Percentiles rank a stretch among this genome's conserved stretches.
Evolutionary conservation across 2,113 vertebrate species (phyloP).

Genomic region (Sisor rabdophorus): DNA sequence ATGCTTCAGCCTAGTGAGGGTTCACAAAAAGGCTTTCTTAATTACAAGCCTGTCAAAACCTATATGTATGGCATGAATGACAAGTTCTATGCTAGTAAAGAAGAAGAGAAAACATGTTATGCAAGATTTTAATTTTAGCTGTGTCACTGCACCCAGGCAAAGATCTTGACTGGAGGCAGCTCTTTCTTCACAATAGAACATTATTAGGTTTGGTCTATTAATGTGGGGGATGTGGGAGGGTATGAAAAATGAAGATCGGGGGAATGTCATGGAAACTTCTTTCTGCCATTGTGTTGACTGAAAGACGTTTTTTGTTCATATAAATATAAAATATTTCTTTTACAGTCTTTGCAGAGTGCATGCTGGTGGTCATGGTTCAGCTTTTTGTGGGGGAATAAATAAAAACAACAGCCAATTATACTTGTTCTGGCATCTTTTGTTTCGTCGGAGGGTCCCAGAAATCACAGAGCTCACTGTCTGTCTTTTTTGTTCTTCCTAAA

Average conservation of each 20-base stretch:
- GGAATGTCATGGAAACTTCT: neutral
- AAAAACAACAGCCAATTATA: conserved; percentile 25
- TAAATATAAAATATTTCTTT: neutral
- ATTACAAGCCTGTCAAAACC: conserved; percentile 39
- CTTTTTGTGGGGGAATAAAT: neutral
- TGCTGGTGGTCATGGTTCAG: conserved; percentile 17
- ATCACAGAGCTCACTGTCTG: neutral
- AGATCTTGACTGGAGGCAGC: conserved; percentile 39
- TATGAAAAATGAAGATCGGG: neutral
- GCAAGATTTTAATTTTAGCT: conserved; percentile 51
- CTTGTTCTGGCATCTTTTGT: neutral
- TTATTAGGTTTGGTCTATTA: conserved; percentile 27
- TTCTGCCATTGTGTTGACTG: neutral
- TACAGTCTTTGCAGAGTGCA: neutral
- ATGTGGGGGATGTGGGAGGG: conserved; percentile 3
- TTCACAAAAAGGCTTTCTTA: conserved; percentile 24
- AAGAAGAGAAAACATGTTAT: conserved; percentile 39
- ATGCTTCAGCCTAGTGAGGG: neutral
- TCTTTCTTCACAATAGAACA: conserved; percentile 27
- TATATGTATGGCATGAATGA: conserved; percentile 32
- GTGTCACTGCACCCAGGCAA: conserved; percentile 22
- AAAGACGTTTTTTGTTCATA: neutral
- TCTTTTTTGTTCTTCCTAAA: conserved; percentile 2
- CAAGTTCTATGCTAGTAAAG: conserved; percentile 34
- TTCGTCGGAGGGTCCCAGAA: conserved; percentile 14